Evolutionary conservation across 1,140 invertebrate species (phyloP).

Genomic region (Chrysomallon squamiferum): DNA sequence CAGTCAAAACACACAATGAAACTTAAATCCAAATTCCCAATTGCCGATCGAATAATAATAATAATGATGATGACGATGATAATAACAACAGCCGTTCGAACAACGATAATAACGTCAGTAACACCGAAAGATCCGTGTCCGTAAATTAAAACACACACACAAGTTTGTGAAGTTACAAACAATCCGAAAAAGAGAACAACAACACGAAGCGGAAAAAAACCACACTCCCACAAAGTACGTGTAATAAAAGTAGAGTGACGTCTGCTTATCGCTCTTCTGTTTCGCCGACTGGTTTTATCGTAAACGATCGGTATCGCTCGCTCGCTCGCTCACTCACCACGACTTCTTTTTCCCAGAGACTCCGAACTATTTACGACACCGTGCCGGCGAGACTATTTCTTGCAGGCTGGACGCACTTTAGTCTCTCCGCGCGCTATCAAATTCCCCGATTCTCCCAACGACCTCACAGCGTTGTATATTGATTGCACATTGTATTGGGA

Average conservation of each 20-base stretch:
- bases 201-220: no score
- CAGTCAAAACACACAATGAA: neutral
- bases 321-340: no score
- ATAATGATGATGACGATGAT: neutral
- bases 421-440: neutral
- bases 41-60: neutral
- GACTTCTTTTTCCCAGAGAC: neutral
- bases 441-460: neutral
- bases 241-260: no score
- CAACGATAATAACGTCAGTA: neutral
- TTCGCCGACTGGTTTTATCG: no score
- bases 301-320: no score
- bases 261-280: no score
- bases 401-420: neutral
- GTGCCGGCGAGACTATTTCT: neutral
- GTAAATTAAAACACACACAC: no score
- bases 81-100: neutral
- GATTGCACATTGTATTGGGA: neutral
- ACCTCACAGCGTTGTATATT: neutral
- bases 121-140: no score
- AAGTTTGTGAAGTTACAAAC: no score
- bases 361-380: slow-evolving; percentile 6
- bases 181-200: no score
- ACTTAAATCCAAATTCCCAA: neutral
- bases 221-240: no score